Evolutionary conservation across 2,797 vertebrate genomes (phyloP).

Genomic region (Parotocinclus haroldoi): DNA sequence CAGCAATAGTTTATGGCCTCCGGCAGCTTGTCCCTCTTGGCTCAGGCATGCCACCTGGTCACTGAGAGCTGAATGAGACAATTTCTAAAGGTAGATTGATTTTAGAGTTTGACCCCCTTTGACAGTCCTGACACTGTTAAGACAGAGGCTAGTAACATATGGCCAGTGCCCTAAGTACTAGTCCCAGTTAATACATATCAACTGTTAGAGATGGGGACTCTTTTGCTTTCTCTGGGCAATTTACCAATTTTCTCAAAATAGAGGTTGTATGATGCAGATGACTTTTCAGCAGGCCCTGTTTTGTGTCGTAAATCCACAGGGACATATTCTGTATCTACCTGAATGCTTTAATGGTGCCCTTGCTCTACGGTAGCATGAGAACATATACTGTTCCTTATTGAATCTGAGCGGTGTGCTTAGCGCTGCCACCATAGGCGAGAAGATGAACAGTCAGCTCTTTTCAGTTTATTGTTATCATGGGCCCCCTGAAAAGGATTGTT

Average conservation of each 20-base stretch:
- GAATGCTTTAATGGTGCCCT: constrained; percentile 57
- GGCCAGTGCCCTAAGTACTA: constrained; percentile 67
- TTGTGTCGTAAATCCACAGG: constrained; percentile 72
- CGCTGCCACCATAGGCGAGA: not conserved
- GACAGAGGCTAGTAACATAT: constrained; percentile 84
- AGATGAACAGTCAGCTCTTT: constrained; percentile 1
- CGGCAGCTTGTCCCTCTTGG: constrained; percentile 77
- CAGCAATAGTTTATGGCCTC: constrained; percentile 84
- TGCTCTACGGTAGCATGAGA: constrained; percentile 24
- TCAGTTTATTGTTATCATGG: not conserved
- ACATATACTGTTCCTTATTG: constrained; percentile 44
- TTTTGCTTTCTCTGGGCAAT: constrained; percentile 71
- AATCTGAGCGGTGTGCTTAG: constrained; percentile 28
- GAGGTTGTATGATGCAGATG: constrained; percentile 59
- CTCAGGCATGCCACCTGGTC: constrained; percentile 73
- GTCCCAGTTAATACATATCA: constrained; percentile 82
- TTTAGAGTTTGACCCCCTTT: constrained; percentile 84
- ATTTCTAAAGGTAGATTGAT: constrained; percentile 89
- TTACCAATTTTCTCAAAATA: constrained; percentile 73
- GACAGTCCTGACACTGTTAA: constrained; percentile 83
- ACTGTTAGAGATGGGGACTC: constrained; percentile 63
- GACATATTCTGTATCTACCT: constrained; percentile 72
- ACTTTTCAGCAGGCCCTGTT: constrained; percentile 76
- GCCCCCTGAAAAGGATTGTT: not conserved
- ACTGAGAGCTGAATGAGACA: constrained; percentile 86